Conservation (phyloP, 2,888 invertebrate genomes). For the Sinotaia quadrata region DNA sequence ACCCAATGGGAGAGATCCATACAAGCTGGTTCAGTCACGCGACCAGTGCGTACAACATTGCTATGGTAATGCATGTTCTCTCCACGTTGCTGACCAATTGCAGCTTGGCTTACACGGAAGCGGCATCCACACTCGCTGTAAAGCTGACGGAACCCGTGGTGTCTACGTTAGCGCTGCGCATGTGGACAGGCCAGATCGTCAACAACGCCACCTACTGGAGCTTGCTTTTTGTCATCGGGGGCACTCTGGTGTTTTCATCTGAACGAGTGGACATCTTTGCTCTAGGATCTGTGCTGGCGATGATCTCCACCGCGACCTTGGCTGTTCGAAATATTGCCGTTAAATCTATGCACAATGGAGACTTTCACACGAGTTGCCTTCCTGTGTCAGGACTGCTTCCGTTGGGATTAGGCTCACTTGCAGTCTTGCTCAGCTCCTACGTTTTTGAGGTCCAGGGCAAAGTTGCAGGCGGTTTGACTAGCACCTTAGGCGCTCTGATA, state of each 20-base stretch:
- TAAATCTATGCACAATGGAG: slow-evolving; percentile 33
- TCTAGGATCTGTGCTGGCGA: slow-evolving; percentile 38
- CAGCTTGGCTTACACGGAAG: slow-evolving; percentile 43
- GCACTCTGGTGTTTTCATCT: slow-evolving; percentile 37
- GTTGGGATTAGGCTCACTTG: neutral
- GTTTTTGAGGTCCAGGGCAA: neutral
- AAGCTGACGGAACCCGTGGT: slow-evolving; percentile 49
- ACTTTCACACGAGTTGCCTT: too few relatives aligned
- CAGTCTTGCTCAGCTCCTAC: neutral
- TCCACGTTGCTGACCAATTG: slow-evolving; percentile 45
- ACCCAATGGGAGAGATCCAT: slow-evolving; percentile 13
- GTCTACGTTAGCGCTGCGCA: slow-evolving; percentile 37
- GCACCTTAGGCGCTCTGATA: slow-evolving; percentile 3
- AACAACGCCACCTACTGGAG: slow-evolving; percentile 25
- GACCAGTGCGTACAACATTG: neutral
- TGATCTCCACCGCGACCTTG: slow-evolving; percentile 44
- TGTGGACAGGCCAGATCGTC: slow-evolving; percentile 33
- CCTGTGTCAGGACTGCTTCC: too few relatives aligned
- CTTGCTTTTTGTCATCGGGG: slow-evolving; percentile 38
- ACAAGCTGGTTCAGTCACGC: too few relatives aligned
- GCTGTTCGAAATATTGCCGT: slow-evolving; percentile 42
- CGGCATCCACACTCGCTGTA: slow-evolving; percentile 47
- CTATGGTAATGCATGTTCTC: slow-evolving; percentile 28
- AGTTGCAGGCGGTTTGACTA: neutral
- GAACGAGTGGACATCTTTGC: slow-evolving; percentile 9